Evolutionary conservation across 2,888 invertebrate genomes (phyloP).

Genomic region (Folsomia manolachei): DNA sequence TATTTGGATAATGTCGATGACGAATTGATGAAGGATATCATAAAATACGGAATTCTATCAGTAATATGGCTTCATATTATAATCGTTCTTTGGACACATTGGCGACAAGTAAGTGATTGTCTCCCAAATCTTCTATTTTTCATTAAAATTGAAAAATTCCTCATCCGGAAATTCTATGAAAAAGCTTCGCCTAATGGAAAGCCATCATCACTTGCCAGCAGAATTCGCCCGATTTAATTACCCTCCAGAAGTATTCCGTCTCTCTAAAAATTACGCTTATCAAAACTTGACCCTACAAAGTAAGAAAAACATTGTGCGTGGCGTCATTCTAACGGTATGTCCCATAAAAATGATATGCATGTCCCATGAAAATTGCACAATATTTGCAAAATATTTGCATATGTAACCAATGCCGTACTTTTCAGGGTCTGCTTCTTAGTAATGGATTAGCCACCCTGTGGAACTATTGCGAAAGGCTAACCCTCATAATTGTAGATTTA

Average conservation of each 20-base stretch:
- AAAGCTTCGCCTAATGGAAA: not conserved
- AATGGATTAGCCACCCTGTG: not conserved
- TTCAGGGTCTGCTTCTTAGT: not conserved
- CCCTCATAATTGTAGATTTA: no score
- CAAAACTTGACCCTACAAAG: not conserved
- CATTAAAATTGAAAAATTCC: not conserved
- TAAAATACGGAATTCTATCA: not conserved
- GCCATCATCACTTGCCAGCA: not conserved
- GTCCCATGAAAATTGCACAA: not conserved
- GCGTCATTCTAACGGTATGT: not conserved
- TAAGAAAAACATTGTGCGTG: not conserved
- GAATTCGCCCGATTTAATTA: not conserved
- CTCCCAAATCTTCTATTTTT: no score
- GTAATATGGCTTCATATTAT: not conserved
- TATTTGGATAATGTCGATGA: no score
- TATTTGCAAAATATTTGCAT: not conserved
- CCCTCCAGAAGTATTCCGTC: not conserved
- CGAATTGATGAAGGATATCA: not conserved
- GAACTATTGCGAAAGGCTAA: not conserved
- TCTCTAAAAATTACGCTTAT: not conserved
- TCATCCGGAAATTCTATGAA: not conserved
- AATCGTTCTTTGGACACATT: not conserved
- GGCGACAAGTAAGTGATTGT: not conserved
- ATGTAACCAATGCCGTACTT: no score
- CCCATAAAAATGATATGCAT: not conserved